Conservation (phyloP, 2,888 invertebrate species). For the Heliconius erato region DNA sequence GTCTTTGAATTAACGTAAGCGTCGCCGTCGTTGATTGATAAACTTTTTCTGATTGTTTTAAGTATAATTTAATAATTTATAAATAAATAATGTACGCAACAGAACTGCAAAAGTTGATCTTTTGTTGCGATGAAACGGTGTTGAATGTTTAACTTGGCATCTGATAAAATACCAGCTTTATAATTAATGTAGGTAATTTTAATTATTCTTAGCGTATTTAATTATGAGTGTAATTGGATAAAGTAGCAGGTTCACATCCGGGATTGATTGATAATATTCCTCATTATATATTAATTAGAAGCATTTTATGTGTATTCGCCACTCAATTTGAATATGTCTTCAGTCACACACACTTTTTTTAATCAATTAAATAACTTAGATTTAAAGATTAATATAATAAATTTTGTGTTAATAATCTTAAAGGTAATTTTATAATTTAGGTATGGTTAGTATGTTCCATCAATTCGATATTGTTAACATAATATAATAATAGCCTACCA, state of each 20-base stretch:
- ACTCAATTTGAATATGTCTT: background rate
- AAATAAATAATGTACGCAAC: slow-evolving; percentile 41
- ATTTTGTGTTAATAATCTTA: too few relatives aligned
- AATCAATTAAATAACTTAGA: background rate
- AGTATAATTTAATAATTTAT: slow-evolving; percentile 46
- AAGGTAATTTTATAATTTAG: background rate
- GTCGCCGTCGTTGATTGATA: slow-evolving; percentile 43
- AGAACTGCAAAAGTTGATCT: slow-evolving; percentile 34
- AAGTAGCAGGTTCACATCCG: slow-evolving; percentile 2
- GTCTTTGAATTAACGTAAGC: slow-evolving; percentile 47
- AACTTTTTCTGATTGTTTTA: slow-evolving; percentile 41
- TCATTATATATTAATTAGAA: background rate
- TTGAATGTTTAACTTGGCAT: slow-evolving; percentile 15
- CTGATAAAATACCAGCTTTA: slow-evolving; percentile 17
- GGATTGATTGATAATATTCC: background rate
- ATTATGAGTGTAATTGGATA: slow-evolving; percentile 1
- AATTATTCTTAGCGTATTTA: slow-evolving; percentile 9
- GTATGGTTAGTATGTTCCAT: too few relatives aligned
- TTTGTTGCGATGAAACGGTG: slow-evolving; percentile 22
- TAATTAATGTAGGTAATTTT: background rate
- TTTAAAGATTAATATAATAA: too few relatives aligned
- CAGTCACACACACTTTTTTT: background rate
- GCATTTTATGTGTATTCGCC: background rate
- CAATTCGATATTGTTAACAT: too few relatives aligned
- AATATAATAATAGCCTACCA: too few relatives aligned